A percentile compares a stretch with the other conserved stretches of the same genome.
These are phyloP conservation scores for Pachliopta kotzebuea DNA, from an alignment of 2,888 invertebrate genomes.

Conservation along the genomic window DNA sequence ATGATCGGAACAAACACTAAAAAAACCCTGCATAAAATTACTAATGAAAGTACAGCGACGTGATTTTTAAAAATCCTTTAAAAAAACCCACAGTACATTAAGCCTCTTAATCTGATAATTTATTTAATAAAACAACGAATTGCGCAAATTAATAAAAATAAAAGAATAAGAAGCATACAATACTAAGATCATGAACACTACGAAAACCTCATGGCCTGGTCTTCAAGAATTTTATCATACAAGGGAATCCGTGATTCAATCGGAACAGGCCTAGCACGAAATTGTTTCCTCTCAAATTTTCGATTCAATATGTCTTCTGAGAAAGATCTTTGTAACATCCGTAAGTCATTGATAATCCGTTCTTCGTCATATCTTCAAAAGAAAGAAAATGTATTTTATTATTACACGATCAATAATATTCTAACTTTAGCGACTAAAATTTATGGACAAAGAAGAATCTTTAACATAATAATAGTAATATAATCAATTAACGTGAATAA, in stretches of 20 bases:
- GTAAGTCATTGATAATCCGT: constrained; percentile 77
- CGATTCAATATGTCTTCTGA: constrained; percentile 71
- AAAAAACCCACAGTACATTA: no score
- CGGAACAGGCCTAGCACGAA: constrained; percentile 83
- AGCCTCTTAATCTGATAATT: no score
- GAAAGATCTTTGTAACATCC: constrained; percentile 65
- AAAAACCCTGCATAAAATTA: no score
- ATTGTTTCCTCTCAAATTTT: constrained; percentile 75
- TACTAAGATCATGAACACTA: constrained; percentile 36
- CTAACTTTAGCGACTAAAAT: no score
- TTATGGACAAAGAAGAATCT: no score
- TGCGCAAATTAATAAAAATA: constrained; percentile 27
- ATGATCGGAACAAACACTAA: no score
- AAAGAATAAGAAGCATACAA: constrained; percentile 54
- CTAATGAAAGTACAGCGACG: no score
- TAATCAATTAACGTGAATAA: no score
- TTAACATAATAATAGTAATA: no score
- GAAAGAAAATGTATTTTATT: constrained; percentile 1
- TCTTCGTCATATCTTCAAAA: constrained; percentile 83
- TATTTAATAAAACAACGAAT: neutral
- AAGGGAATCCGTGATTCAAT: constrained; percentile 86
- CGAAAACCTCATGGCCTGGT: constrained; percentile 84
- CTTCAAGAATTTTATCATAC: constrained; percentile 85
- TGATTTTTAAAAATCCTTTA: no score
- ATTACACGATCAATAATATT: no score